A percentile compares a stretch with the other conserved stretches of the same genome.
These are phyloP conservation scores for Nezara viridula DNA, from an alignment of 2,888 invertebrate species.

Conservation along the genomic window DNA sequence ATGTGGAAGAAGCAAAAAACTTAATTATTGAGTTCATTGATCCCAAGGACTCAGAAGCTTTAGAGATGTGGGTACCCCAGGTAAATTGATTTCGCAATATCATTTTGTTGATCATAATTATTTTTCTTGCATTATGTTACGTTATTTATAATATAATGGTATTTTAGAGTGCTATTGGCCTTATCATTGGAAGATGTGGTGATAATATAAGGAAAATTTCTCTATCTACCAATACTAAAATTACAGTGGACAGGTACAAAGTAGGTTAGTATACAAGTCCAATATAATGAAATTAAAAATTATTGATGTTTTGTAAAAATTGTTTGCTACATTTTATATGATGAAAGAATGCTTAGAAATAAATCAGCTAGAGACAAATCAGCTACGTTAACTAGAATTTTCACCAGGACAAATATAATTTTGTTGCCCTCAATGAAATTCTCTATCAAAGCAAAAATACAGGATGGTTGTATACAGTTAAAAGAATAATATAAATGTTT, in stretches of 20 bases:
- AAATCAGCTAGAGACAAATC: too few species aligned
- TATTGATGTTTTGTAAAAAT: too few species aligned
- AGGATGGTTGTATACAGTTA: too few species aligned
- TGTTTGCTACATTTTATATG: too few species aligned
- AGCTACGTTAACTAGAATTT: too few species aligned
- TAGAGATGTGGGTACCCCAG: slow-evolving; percentile 77
- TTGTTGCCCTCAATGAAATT: too few species aligned
- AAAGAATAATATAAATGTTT: too few species aligned
- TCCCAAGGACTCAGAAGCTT: slow-evolving; percentile 79
- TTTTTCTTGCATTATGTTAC: not conserved
- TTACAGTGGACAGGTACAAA: slow-evolving; percentile 71
- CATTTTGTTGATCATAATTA: not conserved
- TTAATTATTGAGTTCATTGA: slow-evolving; percentile 78
- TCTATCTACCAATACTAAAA: slow-evolving; percentile 79
- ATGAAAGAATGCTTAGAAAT: too few species aligned
- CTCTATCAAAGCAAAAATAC: too few species aligned
- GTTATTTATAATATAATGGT: not conserved
- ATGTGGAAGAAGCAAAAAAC: slow-evolving; percentile 80
- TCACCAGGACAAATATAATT: too few species aligned
- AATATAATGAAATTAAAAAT: too few species aligned
- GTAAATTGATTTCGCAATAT: slow-evolving; percentile 63
- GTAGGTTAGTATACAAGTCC: not conserved
- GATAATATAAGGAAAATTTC: slow-evolving; percentile 81
- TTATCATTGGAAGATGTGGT: slow-evolving; percentile 83
- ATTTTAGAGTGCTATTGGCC: slow-evolving; percentile 71